phyloP scores from a whole-genome alignment of 2,797 vertebrate species.

The Arrhamphus sclerolepis region DNA sequence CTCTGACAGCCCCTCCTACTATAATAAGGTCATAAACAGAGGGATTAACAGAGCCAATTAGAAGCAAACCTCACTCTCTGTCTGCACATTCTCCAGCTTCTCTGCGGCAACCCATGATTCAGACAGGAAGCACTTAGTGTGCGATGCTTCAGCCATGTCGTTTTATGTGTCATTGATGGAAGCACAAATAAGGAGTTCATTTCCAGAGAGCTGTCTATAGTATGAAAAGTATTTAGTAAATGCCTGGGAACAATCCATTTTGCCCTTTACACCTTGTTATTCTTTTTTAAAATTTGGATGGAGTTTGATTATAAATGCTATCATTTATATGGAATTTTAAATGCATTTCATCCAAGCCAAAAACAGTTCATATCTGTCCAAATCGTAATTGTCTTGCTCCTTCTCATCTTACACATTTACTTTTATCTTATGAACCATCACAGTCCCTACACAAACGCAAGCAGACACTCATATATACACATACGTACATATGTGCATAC shows the following conservation, averaged over 20 bases:
- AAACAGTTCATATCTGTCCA: no score
- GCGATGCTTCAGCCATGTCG: constrained; percentile 30
- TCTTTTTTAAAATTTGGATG: background rate
- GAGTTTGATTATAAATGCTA: background rate
- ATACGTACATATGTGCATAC: no score
- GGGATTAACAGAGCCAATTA: constrained; percentile 73
- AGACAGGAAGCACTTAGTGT: constrained; percentile 68
- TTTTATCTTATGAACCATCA: no score
- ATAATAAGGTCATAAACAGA: constrained; percentile 70
- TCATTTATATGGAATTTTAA: no score
- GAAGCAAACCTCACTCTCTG: constrained; percentile 66
- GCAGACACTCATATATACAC: no score
- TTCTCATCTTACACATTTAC: no score
- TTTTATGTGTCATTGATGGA: constrained; percentile 32
- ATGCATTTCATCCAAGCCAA: no score
- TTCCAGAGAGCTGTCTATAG: constrained; percentile 21
- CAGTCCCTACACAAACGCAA: no score
- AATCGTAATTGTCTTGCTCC: no score
- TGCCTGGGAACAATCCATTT: background rate
- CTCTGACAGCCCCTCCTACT: constrained; percentile 49
- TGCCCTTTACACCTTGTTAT: background rate
- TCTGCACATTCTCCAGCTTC: constrained; percentile 69
- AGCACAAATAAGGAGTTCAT: constrained; percentile 18
- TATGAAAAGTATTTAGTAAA: constrained; percentile 7
- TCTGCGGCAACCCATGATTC: constrained; percentile 50